Conservation (phyloP, 2,113 vertebrate species). For the Dunckerocampus dactyliophorus region DNA sequence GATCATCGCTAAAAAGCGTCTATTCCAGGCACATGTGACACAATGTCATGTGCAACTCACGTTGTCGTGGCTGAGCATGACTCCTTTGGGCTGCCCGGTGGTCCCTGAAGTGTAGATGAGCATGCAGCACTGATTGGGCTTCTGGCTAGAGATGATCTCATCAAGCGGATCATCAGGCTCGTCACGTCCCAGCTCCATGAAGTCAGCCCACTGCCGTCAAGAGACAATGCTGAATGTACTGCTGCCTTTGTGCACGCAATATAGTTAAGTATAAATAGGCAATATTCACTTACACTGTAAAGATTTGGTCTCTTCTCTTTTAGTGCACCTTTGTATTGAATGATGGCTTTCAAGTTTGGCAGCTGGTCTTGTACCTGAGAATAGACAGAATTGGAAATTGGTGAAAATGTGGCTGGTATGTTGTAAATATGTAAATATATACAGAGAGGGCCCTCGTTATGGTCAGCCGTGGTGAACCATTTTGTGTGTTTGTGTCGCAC, state of each 20-base stretch:
- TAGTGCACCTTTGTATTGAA: slow-evolving; percentile 80
- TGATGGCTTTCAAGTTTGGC: slow-evolving; percentile 83
- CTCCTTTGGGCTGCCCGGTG: slow-evolving; percentile 84
- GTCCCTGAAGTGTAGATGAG: slow-evolving; percentile 95
- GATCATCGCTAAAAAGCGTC: background rate
- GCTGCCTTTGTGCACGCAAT: background rate
- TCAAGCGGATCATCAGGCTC: slow-evolving; percentile 72
- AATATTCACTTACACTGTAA: slow-evolving; percentile 75
- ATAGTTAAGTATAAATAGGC: background rate
- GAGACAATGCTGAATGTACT: background rate
- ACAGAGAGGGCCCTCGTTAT: background rate
- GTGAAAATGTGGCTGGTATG: background rate
- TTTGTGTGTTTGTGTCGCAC: slow-evolving; percentile 60
- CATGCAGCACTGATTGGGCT: slow-evolving; percentile 86
- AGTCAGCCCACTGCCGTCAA: slow-evolving; percentile 83
- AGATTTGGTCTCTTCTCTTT: slow-evolving; percentile 78
- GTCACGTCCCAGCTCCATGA: slow-evolving; percentile 77
- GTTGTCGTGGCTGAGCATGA: slow-evolving; percentile 96
- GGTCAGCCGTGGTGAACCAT: too few species aligned
- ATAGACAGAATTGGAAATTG: slow-evolving; percentile 6
- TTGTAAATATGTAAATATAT: background rate
- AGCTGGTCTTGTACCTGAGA: slow-evolving; percentile 74
- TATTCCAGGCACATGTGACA: background rate
- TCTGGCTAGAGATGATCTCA: slow-evolving; percentile 75
- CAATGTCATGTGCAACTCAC: slow-evolving; percentile 63